These are phyloP conservation scores for Mustelus asterias DNA, from an alignment of 2,113 vertebrate genomes.

Conservation along the genomic window DNA sequence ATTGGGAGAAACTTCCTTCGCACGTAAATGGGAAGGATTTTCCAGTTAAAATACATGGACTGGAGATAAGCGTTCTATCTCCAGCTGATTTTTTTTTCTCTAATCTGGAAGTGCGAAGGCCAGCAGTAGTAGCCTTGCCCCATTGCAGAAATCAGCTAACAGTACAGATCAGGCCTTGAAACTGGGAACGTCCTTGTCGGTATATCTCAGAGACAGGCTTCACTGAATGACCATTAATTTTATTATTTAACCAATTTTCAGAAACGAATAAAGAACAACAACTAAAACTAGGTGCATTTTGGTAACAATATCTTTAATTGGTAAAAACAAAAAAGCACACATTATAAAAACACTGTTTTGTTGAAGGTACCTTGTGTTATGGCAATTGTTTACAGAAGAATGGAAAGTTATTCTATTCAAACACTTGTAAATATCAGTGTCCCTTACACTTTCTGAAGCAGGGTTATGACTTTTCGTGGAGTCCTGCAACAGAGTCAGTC, in stretches of 20 bases:
- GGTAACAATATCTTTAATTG: conserved; percentile 18
- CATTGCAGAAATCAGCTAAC: background rate
- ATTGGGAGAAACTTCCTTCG: background rate
- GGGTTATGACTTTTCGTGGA: background rate
- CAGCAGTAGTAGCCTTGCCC: background rate
- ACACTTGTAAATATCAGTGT: background rate
- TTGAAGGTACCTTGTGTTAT: background rate
- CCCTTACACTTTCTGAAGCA: background rate
- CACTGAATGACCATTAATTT: background rate
- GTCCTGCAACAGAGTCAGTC: background rate
- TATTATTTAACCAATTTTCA: background rate
- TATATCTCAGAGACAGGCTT: background rate
- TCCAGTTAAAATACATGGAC: background rate
- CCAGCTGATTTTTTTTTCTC: background rate
- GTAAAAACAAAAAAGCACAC: background rate
- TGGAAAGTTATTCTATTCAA: background rate
- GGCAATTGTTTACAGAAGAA: conserved; percentile 8
- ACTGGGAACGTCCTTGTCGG: too few species aligned
- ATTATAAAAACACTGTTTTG: conserved; percentile 20
- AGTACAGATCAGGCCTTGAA: background rate
- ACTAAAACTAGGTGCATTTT: background rate
- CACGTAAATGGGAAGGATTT: background rate
- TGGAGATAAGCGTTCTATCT: background rate
- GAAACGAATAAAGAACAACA: background rate
- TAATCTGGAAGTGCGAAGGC: background rate